Percentiles rank a stretch among this genome's conserved stretches.
These are phyloP conservation scores for Macquaria ambigua DNA, from an alignment of 2,113 vertebrate species.

Conservation along the genomic window DNA sequence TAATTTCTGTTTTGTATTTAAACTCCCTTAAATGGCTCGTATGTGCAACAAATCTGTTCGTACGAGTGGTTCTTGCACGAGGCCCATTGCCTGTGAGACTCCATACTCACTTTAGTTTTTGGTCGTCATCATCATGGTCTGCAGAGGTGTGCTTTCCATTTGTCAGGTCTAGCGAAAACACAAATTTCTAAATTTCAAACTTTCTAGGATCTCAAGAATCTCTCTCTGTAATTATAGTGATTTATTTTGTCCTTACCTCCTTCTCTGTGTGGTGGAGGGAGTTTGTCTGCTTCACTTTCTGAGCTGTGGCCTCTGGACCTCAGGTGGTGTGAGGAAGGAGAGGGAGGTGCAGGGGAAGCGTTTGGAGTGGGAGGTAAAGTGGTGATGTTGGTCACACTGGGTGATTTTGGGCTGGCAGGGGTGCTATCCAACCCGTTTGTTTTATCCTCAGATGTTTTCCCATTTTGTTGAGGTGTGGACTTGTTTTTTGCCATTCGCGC, in stretches of 20 bases:
- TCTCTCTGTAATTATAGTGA: not conserved
- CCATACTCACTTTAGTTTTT: slow-evolving; percentile 85
- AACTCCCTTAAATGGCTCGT: not conserved
- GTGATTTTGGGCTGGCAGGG: slow-evolving; percentile 47
- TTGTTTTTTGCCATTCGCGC: slow-evolving; percentile 85
- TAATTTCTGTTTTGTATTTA: not conserved
- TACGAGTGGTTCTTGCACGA: not conserved
- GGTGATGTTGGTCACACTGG: slow-evolving; percentile 52
- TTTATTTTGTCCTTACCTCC: slow-evolving; percentile 64
- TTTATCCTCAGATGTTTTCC: slow-evolving; percentile 79
- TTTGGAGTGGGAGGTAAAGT: slow-evolving; percentile 63
- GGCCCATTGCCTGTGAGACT: not conserved
- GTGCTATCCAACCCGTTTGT: slow-evolving; percentile 72
- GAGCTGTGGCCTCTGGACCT: slow-evolving; percentile 83
- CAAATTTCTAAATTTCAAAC: not conserved
- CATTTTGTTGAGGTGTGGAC: slow-evolving; percentile 84
- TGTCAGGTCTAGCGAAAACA: slow-evolving; percentile 85
- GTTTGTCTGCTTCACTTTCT: slow-evolving; percentile 87
- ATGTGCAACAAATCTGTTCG: not conserved
- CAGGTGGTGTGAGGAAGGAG: slow-evolving; percentile 76
- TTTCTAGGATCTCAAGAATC: not conserved
- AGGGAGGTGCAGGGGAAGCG: slow-evolving; percentile 62
- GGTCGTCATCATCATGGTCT: slow-evolving; percentile 82
- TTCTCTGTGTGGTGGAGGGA: slow-evolving; percentile 78
- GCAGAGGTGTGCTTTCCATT: slow-evolving; percentile 88